Evolutionary conservation across 2,797 vertebrate species (phyloP).

Genomic region (Vireo griseus): DNA sequence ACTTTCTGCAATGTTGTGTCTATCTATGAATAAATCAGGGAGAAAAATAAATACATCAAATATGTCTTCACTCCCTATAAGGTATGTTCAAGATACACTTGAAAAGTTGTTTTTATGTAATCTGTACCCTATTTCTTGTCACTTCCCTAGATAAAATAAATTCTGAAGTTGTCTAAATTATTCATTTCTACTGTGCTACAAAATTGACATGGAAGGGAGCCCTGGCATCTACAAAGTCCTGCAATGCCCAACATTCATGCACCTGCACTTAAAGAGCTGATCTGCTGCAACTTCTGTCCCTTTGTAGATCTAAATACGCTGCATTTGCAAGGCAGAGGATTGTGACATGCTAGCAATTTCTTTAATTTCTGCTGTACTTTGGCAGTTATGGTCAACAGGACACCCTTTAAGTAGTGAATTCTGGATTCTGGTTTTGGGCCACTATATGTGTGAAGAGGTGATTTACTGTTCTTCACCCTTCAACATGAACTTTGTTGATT

Average conservation of each 20-base stretch:
- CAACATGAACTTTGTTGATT: background rate
- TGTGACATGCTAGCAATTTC: background rate
- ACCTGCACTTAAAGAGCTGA: background rate
- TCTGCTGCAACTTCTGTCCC: background rate
- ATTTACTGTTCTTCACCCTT: background rate
- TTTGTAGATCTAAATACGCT: background rate
- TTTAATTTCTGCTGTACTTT: background rate
- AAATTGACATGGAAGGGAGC: background rate
- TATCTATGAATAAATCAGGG: background rate
- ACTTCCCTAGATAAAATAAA: background rate
- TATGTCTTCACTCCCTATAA: background rate
- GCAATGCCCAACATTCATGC: background rate
- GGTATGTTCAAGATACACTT: background rate
- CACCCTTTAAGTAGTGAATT: background rate
- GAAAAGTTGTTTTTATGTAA: background rate
- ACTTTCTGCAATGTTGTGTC: background rate
- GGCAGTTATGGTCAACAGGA: background rate
- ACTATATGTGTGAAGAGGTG: background rate
- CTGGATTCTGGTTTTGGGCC: background rate
- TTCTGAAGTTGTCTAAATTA: background rate
- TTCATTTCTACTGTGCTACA: background rate
- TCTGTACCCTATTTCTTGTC: background rate
- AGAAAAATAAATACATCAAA: background rate
- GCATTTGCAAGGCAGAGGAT: background rate
- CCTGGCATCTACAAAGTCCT: background rate